A percentile compares a stretch with the other conserved stretches of the same genome.
Conservation (phyloP, 2,797 vertebrate genomes). For the Saguinus oedipus region DNA sequence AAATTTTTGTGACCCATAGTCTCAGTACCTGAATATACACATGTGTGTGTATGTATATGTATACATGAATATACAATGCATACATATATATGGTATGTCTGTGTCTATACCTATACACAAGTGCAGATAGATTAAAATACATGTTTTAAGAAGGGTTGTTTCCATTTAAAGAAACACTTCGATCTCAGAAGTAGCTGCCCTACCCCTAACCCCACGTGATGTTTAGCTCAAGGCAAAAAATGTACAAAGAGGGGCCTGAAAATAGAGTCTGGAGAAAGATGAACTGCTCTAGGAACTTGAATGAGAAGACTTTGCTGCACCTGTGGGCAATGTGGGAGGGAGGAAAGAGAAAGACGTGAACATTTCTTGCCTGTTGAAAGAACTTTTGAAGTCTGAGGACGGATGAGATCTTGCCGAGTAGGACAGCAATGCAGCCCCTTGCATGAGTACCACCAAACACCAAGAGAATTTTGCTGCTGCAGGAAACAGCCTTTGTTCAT, state of each 20-base stretch:
- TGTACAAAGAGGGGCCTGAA: background rate
- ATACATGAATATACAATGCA: background rate
- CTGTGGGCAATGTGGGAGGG: background rate
- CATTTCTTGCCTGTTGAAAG: background rate
- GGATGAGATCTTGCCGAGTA: background rate
- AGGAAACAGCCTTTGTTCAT: background rate
- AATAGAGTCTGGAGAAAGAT: background rate
- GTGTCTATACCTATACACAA: background rate
- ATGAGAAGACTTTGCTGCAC: background rate
- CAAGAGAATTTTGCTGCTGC: background rate
- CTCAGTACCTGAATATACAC: background rate
- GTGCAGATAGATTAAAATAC: background rate
- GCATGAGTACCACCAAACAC: background rate
- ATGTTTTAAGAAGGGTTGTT: background rate
- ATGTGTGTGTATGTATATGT: background rate
- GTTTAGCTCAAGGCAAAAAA: background rate
- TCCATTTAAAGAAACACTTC: background rate
- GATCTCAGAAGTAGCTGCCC: background rate
- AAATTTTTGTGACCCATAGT: conserved; percentile 18
- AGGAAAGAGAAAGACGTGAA: background rate
- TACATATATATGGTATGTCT: background rate
- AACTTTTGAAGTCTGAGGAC: background rate
- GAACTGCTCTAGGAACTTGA: background rate
- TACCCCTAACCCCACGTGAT: background rate
- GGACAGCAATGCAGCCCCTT: background rate